phyloP scores from a whole-genome alignment of 2,113 vertebrate species.

The Ameiurus melas region DNA sequence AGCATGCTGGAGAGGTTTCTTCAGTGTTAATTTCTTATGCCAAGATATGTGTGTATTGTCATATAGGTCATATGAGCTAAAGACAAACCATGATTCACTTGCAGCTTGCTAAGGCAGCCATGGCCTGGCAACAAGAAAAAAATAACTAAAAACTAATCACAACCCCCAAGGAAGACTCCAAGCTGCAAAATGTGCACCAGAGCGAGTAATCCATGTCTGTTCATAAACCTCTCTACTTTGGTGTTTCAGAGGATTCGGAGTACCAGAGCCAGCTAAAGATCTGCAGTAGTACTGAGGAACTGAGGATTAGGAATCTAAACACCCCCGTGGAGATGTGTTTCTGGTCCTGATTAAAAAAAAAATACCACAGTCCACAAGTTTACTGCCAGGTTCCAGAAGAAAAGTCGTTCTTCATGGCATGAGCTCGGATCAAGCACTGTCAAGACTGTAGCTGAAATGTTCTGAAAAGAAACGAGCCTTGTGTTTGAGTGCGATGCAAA shows the following conservation, averaged over 20 bases:
- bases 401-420: conserved; percentile 21
- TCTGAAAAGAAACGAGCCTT: neutral
- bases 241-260: conserved; percentile 25
- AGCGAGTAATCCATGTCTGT: neutral
- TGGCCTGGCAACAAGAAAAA: neutral
- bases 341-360: conserved; percentile 56
- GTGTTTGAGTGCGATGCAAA: neutral
- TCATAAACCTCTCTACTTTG: neutral
- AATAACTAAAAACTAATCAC: neutral
- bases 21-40: neutral
- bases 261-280: conserved; percentile 78
- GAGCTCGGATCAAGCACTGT: neutral
- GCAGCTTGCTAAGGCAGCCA: neutral
- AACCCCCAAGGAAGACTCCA: conserved; percentile 67
- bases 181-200: conserved; percentile 74
- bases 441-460: neutral
- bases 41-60: too few species aligned
- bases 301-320: conserved; percentile 59
- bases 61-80: neutral
- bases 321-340: conserved; percentile 46
- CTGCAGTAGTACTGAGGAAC: conserved; percentile 64
- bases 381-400: conserved; percentile 55
- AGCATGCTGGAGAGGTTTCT: neutral
- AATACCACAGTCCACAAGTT: conserved; percentile 40
- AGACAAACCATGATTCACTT: neutral